phyloP scores from a whole-genome alignment of 2,888 invertebrate species.

The Vanessa cardui region DNA sequence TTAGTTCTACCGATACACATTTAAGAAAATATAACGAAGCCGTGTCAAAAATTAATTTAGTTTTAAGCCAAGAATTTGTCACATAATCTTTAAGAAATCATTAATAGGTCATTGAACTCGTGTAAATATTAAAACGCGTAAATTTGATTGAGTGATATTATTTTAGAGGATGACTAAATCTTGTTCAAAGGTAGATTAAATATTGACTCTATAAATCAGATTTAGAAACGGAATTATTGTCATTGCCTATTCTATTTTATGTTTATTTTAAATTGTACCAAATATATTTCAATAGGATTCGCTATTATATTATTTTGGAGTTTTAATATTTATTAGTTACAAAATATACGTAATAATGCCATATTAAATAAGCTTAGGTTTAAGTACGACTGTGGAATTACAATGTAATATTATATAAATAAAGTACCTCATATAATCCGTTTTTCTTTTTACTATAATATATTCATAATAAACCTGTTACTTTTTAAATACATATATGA shows the following conservation, averaged over 20 bases:
- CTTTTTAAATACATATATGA: too few species aligned
- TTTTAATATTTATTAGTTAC: conserved; percentile 34
- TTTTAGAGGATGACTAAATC: conserved; percentile 15
- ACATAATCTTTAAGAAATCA: conserved; percentile 10
- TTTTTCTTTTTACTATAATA: conserved; percentile 23
- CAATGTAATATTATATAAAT: conserved; percentile 43
- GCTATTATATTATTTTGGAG: conserved; percentile 27
- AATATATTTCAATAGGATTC: conserved; percentile 31
- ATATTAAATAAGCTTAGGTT: conserved; percentile 44
- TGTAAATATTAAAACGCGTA: conserved; percentile 32
- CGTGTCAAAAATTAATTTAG: conserved; percentile 13
- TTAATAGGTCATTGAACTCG: conserved; percentile 26
- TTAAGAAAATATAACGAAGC: conserved; percentile 14
- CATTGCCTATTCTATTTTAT: background rate
- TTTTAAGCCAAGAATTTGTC: conserved; percentile 12
- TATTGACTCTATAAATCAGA: background rate
- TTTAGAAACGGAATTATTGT: background rate
- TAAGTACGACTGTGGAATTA: conserved; percentile 38
- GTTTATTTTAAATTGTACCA: conserved; percentile 34
- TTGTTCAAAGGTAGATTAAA: conserved; percentile 3
- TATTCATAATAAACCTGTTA: too few species aligned
- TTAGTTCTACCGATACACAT: background rate
- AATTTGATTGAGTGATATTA: conserved; percentile 26
- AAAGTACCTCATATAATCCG: conserved; percentile 47
- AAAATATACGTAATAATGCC: conserved; percentile 41